These are phyloP conservation scores for Tyria jacobaeae DNA, from an alignment of 2,888 invertebrate genomes.

Conservation along the genomic window DNA sequence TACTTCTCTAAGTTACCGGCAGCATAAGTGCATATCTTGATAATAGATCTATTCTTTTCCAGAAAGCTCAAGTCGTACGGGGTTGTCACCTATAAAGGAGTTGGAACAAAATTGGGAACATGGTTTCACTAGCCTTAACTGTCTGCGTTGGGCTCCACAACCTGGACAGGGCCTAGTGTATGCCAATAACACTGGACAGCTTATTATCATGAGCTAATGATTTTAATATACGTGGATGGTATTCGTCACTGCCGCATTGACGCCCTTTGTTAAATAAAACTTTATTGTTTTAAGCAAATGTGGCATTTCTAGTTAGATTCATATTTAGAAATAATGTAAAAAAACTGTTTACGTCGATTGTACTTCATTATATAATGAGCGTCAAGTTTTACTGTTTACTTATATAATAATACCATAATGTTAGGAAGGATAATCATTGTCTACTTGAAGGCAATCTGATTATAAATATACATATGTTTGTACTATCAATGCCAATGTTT, in stretches of 20 bases:
- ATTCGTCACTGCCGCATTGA: slow-evolving; percentile 38
- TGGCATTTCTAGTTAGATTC: slow-evolving; percentile 34
- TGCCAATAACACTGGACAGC: slow-evolving; percentile 94
- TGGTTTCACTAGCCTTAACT: slow-evolving; percentile 92
- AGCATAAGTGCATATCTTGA: not conserved
- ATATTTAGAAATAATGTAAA: slow-evolving; percentile 29
- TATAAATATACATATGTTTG: slow-evolving; percentile 27
- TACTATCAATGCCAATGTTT: slow-evolving; percentile 39
- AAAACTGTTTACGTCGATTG: slow-evolving; percentile 25
- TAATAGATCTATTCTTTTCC: slow-evolving; percentile 37
- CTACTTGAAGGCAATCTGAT: slow-evolving; percentile 33
- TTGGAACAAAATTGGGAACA: slow-evolving; percentile 89
- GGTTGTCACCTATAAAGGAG: slow-evolving; percentile 86
- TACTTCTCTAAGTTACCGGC: too few relatives aligned
- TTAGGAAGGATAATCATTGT: slow-evolving; percentile 31
- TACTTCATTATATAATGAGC: slow-evolving; percentile 36
- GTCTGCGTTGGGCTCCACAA: slow-evolving; percentile 93
- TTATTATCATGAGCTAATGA: slow-evolving; percentile 89
- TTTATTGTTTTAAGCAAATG: slow-evolving; percentile 25
- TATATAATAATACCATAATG: slow-evolving; percentile 34
- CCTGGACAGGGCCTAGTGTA: slow-evolving; percentile 95
- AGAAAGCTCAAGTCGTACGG: slow-evolving; percentile 76
- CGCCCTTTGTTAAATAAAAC: slow-evolving; percentile 30
- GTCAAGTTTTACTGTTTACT: slow-evolving; percentile 37
- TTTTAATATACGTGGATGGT: slow-evolving; percentile 24